phyloP scores from a whole-genome alignment of 2,888 invertebrate genomes.

The Pandemis corylana region DNA sequence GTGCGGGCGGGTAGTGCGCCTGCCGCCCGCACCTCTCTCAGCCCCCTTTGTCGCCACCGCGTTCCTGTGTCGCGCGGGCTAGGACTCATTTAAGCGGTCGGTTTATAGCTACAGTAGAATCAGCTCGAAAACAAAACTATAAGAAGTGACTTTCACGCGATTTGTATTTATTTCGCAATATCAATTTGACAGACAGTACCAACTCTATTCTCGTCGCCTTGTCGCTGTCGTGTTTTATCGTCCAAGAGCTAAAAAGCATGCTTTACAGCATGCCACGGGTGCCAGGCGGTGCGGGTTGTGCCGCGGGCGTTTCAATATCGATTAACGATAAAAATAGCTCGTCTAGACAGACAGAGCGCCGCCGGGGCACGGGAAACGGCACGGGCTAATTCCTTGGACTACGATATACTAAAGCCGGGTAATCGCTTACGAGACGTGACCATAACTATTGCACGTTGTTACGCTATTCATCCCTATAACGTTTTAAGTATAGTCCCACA shows the following conservation, averaged over 20 bases:
- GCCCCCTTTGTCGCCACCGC: no score
- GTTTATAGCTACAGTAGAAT: no score
- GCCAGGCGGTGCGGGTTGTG: not conserved
- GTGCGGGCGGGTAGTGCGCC: no score
- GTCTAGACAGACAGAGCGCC: conserved; percentile 11
- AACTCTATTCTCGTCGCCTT: not conserved
- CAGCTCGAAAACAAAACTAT: not conserved
- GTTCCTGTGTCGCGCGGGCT: no score
- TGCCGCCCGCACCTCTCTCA: no score
- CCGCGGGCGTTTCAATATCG: conserved; percentile 1
- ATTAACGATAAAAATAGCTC: conserved; percentile 11
- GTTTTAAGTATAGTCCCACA: no score
- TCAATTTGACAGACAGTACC: not conserved
- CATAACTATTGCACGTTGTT: no score
- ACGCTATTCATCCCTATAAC: no score
- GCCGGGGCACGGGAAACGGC: not conserved
- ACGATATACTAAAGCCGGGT: no score
- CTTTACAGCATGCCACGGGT: conserved; percentile 13
- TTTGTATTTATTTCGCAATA: not conserved
- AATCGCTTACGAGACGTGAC: no score
- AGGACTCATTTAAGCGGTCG: no score
- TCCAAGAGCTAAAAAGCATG: not conserved
- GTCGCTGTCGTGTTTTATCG: not conserved
- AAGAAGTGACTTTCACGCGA: not conserved
- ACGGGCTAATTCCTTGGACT: not conserved